Evolutionary conservation across 2,113 vertebrate species (phyloP).

Genomic region (Crypturellus undulatus): DNA sequence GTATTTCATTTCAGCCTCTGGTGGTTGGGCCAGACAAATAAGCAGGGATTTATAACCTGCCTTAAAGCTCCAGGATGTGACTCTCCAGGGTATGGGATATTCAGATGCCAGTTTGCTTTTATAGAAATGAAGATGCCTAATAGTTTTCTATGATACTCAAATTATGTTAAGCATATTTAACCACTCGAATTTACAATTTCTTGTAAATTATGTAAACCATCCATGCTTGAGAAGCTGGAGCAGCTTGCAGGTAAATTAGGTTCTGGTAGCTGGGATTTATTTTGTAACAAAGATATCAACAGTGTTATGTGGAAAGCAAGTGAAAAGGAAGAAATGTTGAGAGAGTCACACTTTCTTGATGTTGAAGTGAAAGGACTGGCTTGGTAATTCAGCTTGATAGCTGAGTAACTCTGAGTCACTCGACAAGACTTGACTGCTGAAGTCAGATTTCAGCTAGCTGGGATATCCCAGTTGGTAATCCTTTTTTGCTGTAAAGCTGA

Average conservation of each 20-base stretch:
- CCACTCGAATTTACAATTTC: background rate
- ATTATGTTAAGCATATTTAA: background rate
- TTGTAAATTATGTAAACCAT: background rate
- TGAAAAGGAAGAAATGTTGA: constrained; percentile 26
- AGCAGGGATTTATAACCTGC: background rate
- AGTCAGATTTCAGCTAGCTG: constrained; percentile 21
- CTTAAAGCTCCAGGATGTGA: background rate
- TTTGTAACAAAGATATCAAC: constrained; percentile 2
- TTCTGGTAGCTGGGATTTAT: background rate
- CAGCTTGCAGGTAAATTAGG: background rate
- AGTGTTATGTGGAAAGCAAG: constrained; percentile 21
- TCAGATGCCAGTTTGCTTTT: background rate
- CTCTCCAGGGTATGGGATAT: background rate
- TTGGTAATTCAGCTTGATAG: constrained; percentile 53
- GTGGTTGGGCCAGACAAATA: background rate
- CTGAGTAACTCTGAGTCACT: constrained; percentile 49
- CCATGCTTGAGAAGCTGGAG: background rate
- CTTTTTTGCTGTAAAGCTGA: background rate
- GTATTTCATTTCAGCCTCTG: background rate
- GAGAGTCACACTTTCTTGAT: constrained; percentile 38
- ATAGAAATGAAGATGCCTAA: background rate
- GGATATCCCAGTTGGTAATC: constrained; percentile 37
- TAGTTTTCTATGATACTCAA: background rate
- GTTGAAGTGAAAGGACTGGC: constrained; percentile 63
- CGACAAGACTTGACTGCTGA: background rate